Evolutionary conservation across 1,140 invertebrate species (phyloP), one percentile per base, ranked within the genome.

Genomic region (Saxidomus purpurata): DNA sequence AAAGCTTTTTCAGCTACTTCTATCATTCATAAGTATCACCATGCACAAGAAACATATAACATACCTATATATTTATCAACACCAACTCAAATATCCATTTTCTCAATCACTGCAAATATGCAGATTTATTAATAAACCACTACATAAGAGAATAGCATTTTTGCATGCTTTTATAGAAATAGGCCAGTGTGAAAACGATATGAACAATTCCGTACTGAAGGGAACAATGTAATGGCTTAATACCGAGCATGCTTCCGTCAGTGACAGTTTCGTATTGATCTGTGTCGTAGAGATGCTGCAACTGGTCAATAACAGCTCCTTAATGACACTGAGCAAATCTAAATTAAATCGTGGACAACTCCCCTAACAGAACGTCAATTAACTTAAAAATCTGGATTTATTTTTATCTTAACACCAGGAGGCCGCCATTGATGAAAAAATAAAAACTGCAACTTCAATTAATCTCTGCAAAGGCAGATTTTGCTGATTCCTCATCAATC

Each of bases 251-350:
- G 25, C 34, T 76, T 52, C 47, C 76, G 43, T 55, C 76, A 85
- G 38, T 85, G 67, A 85, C 67, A 85, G 63, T 79, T 85, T 52
- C 83, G 28, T 85, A 85, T 85, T 85, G 83, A 85, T 85, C 83
- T 40, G 83, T 71, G 47, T 74, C 49, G 63, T 43, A 85, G 67
- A 85, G 49, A 85, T 22, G 83, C 69, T 85, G 49, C 63, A 74
- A 52, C 83, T 74, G 83, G 83, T 85, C 83, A 85, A 85, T 85
- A 85, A 47, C 36, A 85, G 69, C 83, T 85, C 67, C 83, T 74
- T 85, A 74, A 74, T 85, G 49, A 85, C 83, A 85, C 83, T 49
- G 83, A 85, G 83, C 31, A 85, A 85, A 55, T 85, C 83, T 43
- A 19, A 71, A 71, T 85, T 55, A 85, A 85, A 85, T 69, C 38